Conservation (phyloP, 2,888 invertebrate species). For the Oscheius sp. region DNA sequence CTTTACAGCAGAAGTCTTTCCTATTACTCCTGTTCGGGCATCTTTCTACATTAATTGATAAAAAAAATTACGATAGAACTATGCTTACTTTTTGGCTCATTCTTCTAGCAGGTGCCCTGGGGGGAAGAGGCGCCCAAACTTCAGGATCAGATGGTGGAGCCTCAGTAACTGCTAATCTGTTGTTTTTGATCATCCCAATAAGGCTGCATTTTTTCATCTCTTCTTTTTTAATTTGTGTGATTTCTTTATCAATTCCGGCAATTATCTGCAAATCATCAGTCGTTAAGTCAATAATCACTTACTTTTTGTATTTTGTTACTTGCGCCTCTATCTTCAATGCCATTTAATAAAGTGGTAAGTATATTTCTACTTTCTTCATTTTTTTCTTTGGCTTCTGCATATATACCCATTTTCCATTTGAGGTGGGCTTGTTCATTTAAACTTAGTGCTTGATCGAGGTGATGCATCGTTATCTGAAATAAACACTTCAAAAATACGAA, state of each 20-base stretch:
- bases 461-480: too few species aligned
- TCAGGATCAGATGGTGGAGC: constrained; percentile 26
- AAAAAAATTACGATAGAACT: background rate
- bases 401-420: background rate
- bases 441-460: too few species aligned
- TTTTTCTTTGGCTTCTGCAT: background rate
- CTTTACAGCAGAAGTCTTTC: background rate
- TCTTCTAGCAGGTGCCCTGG: background rate
- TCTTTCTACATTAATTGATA: background rate
- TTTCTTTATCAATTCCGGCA: background rate
- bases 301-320: background rate
- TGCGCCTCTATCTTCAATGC: background rate
- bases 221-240: background rate
- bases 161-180: background rate
- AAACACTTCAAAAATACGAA: too few species aligned
- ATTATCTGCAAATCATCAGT: background rate
- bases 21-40: background rate
- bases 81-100: background rate
- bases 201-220: background rate
- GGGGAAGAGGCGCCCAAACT: constrained; percentile 8
- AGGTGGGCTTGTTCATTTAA: background rate
- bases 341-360: background rate
- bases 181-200: background rate
- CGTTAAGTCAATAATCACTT: background rate
- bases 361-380: background rate